Conservation (phyloP, 1,140 invertebrate genomes). For the Drosophila pseudoobscura region DNA sequence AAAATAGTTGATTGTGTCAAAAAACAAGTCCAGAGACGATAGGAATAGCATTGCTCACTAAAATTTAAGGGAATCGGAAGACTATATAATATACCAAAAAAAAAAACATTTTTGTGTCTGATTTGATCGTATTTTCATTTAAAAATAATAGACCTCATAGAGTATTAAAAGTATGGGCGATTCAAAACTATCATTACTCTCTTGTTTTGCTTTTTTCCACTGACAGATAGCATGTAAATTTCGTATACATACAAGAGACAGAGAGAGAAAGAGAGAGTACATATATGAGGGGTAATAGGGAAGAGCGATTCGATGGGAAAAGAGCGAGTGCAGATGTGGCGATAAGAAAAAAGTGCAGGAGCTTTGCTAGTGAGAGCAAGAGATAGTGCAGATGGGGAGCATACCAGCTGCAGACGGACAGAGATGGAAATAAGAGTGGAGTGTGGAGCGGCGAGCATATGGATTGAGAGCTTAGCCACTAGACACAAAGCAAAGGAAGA, state of each 20-base stretch:
- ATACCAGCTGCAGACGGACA: constrained; percentile 3
- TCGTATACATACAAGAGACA: constrained; percentile 13
- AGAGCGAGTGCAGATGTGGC: background rate
- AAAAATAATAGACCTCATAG: background rate
- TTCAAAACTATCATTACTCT: too few species aligned
- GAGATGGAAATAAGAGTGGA: background rate
- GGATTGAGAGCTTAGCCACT: background rate
- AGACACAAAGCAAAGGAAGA: too few species aligned
- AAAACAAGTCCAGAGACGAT: too few species aligned
- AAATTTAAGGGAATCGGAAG: too few species aligned
- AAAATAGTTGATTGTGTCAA: too few species aligned
- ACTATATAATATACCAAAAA: too few species aligned
- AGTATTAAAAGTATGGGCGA: background rate
- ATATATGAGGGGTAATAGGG: too few species aligned
- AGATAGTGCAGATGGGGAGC: constrained; percentile 11
- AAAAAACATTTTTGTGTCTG: too few species aligned
- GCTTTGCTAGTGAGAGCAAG: background rate
- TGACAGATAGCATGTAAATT: constrained; percentile 51
- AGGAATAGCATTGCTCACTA: too few species aligned
- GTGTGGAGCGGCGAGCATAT: too few species aligned
- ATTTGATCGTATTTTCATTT: too few species aligned
- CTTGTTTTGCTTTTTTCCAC: constrained; percentile 18
- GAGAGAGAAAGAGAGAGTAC: constrained; percentile 2
- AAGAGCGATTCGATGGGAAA: background rate
- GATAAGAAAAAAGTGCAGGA: too few species aligned